Percentiles rank a stretch among this genome's conserved stretches.
phyloP scores from a whole-genome alignment of 2,888 invertebrate species.

The Auanema sp. region DNA sequence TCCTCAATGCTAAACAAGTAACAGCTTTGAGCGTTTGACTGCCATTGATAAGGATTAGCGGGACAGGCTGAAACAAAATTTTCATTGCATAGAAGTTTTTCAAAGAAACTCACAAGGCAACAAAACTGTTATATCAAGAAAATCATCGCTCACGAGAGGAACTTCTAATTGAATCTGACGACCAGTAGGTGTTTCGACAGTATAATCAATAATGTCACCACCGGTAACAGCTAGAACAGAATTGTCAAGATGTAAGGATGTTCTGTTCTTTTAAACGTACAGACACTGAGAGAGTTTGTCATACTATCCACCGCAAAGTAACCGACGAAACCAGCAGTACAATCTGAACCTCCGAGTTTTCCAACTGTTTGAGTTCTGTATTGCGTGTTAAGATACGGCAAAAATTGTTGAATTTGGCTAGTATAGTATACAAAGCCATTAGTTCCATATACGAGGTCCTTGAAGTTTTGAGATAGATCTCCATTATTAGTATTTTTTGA shows the following conservation, averaged over 20 bases:
- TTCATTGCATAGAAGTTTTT: no score
- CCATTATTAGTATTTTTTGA: constrained; percentile 21
- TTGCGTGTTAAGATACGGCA: constrained; percentile 42
- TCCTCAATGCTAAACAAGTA: constrained; percentile 4
- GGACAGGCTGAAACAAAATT: no score
- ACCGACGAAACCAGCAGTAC: constrained; percentile 17
- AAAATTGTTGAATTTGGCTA: constrained; percentile 23
- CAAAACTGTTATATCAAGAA: background rate
- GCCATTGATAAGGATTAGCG: constrained; percentile 4
- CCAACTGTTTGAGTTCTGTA: constrained; percentile 45
- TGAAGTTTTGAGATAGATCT: constrained; percentile 32
- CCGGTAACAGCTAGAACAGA: constrained; percentile 27
- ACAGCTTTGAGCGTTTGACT: constrained; percentile 1
- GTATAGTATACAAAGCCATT: constrained; percentile 38
- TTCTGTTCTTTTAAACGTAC: constrained; percentile 3
- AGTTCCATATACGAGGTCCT: constrained; percentile 22
- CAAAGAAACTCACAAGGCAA: no score
- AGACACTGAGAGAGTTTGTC: constrained; percentile 48
- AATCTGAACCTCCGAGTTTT: constrained; percentile 32
- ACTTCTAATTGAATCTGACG: background rate
- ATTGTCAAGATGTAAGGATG: no score
- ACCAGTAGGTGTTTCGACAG: background rate
- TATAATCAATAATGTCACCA: constrained; percentile 21
- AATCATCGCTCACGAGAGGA: constrained; percentile 17
- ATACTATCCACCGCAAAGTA: constrained; percentile 53